phyloP scores from a whole-genome alignment of 2,888 invertebrate species.

The Aelia acuminata region DNA sequence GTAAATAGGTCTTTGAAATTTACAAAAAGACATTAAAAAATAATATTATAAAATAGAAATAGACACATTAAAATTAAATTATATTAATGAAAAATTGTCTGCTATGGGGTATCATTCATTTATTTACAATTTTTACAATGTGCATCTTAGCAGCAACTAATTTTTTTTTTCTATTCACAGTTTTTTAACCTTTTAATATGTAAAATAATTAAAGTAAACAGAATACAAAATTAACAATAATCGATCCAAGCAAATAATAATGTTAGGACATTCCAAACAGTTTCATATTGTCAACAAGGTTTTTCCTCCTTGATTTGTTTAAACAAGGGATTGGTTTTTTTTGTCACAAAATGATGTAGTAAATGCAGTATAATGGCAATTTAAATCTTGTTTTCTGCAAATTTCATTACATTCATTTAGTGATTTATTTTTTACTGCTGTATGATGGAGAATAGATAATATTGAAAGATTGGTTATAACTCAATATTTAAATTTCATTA shows the following conservation, averaged over 20 bases:
- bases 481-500: background rate
- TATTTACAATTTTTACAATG: slow-evolving; percentile 49
- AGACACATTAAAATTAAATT: slow-evolving; percentile 29
- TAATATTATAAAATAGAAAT: slow-evolving; percentile 42
- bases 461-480: background rate
- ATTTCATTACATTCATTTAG: background rate
- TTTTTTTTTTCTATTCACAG: background rate
- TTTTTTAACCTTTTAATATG: background rate
- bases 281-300: background rate
- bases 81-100: slow-evolving; percentile 44
- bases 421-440: background rate
- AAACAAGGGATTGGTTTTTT: background rate
- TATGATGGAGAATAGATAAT: background rate
- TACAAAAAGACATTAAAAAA: slow-evolving; percentile 13
- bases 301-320: background rate
- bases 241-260: background rate
- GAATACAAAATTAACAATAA: background rate
- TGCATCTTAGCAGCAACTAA: slow-evolving; percentile 1
- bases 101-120: slow-evolving; percentile 42
- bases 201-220: background rate
- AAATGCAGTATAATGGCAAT: background rate
- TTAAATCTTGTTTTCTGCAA: background rate
- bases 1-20: slow-evolving; percentile 26
- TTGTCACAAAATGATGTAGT: background rate
- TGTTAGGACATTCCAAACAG: background rate